Conservation (phyloP, 2,888 invertebrate genomes). For the Clusia tigrina region DNA sequence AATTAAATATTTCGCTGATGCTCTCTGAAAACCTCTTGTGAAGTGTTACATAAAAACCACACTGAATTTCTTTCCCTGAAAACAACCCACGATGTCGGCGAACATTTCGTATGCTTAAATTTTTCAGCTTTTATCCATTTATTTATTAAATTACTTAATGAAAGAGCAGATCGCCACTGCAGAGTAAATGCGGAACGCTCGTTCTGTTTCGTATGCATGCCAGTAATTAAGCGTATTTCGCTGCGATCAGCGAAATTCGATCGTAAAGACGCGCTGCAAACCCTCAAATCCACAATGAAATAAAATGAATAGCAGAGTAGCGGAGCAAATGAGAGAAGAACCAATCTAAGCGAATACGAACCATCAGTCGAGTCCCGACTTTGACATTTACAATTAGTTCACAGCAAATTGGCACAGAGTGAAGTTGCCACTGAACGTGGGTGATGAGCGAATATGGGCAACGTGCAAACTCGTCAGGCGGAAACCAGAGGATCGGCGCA, state of each 20-base stretch:
- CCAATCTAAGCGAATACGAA: slow-evolving; percentile 39
- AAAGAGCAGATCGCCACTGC: not conserved
- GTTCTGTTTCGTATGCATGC: too few relatives aligned
- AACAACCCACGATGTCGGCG: too few relatives aligned
- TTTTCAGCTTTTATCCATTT: too few relatives aligned
- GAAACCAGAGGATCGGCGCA: slow-evolving; percentile 43
- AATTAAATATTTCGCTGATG: too few relatives aligned
- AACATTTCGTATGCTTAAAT: too few relatives aligned
- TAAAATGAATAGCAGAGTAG: slow-evolving; percentile 18
- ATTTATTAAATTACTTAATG: not conserved
- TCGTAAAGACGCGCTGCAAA: slow-evolving; percentile 35
- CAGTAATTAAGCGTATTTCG: slow-evolving; percentile 53
- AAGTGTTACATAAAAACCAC: too few relatives aligned
- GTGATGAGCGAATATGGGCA: slow-evolving; percentile 45
- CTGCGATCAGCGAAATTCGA: slow-evolving; percentile 55
- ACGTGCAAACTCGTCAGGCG: slow-evolving; percentile 46
- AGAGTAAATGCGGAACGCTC: too few relatives aligned
- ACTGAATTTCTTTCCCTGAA: too few relatives aligned
- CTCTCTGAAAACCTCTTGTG: too few relatives aligned
- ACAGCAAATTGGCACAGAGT: slow-evolving; percentile 25
- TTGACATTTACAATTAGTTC: slow-evolving; percentile 39
- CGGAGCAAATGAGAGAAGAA: slow-evolving; percentile 16
- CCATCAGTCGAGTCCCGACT: slow-evolving; percentile 31
- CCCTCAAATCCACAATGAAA: slow-evolving; percentile 51
- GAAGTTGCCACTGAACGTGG: slow-evolving; percentile 11